Conservation (phyloP, 1,140 invertebrate genomes). For the Aphelenchoides avenae region DNA sequence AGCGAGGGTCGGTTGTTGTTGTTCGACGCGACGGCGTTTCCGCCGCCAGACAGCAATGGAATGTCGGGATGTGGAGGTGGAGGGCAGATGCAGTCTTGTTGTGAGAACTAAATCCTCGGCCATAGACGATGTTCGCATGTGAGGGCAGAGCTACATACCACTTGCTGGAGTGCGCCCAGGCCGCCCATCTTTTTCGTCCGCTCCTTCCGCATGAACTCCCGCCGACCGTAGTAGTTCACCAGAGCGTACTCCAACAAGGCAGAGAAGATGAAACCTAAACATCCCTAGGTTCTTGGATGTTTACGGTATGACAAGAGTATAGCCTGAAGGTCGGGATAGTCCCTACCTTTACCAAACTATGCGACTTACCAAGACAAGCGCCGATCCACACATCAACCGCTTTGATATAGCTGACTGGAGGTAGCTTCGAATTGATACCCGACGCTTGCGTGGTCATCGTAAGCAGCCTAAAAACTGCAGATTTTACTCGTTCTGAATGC, state of each 20-base stretch:
- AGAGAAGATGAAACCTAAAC: constrained; percentile 86
- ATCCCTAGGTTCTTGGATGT: too few relatives aligned
- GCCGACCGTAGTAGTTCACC: constrained; percentile 90
- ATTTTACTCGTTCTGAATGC: neutral
- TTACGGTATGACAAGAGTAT: too few relatives aligned
- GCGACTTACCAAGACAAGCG: constrained; percentile 67
- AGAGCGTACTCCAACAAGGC: constrained; percentile 92
- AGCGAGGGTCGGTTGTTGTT: constrained; percentile 18
- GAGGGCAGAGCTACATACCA: constrained; percentile 4
- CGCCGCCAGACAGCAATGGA: constrained; percentile 10
- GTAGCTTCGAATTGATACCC: constrained; percentile 89
- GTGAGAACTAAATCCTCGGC: neutral
- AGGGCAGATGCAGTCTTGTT: constrained; percentile 49
- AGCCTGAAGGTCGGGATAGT: constrained; percentile 20
- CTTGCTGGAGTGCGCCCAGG: constrained; percentile 28
- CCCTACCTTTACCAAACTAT: neutral
- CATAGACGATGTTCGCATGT: constrained; percentile 16
- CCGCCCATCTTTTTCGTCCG: constrained; percentile 30
- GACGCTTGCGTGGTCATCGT: constrained; percentile 91
- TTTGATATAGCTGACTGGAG: constrained; percentile 92
- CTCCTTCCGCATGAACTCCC: constrained; percentile 66
- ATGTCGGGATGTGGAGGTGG: constrained; percentile 19
- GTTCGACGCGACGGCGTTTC: constrained; percentile 17
- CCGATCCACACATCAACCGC: constrained; percentile 95
- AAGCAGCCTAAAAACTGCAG: constrained; percentile 60